Conservation (phyloP, 2,888 invertebrate genomes). For the Ophonus ardosiacus region DNA sequence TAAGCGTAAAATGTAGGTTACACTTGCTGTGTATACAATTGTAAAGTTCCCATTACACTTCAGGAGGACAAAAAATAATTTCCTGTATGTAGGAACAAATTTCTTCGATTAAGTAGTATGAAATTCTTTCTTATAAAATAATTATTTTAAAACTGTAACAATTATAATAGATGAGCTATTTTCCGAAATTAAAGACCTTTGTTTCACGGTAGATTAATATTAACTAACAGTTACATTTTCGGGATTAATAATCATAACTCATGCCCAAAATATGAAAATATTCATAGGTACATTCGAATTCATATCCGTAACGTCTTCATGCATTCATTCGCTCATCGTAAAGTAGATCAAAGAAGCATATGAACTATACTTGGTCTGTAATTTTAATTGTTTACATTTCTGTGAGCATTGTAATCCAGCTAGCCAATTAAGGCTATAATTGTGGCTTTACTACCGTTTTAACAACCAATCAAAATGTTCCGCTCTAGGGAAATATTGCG, state of each 20-base stretch:
- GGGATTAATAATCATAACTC: background rate
- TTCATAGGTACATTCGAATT: no score
- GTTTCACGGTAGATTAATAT: background rate
- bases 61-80: no score
- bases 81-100: no score
- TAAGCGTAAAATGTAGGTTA: no score
- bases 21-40: no score
- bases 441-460: slow-evolving; percentile 60
- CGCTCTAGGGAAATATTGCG: slow-evolving; percentile 17
- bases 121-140: no score
- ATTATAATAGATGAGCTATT: no score
- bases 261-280: slow-evolving; percentile 37
- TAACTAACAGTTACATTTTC: background rate
- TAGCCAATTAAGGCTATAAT: slow-evolving; percentile 54
- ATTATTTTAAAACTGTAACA: no score
- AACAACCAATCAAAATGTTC: slow-evolving; percentile 62
- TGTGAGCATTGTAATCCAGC: slow-evolving; percentile 48
- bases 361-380: slow-evolving; percentile 36
- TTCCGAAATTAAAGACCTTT: no score
- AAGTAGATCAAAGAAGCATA: slow-evolving; percentile 42
- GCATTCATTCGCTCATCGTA: background rate
- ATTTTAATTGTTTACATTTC: slow-evolving; percentile 48
- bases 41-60: no score
- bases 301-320: background rate
- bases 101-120: no score